Base-by-base conservation (phyloP, 2,113 vertebrate species). In the Felis chaus region DNA sequence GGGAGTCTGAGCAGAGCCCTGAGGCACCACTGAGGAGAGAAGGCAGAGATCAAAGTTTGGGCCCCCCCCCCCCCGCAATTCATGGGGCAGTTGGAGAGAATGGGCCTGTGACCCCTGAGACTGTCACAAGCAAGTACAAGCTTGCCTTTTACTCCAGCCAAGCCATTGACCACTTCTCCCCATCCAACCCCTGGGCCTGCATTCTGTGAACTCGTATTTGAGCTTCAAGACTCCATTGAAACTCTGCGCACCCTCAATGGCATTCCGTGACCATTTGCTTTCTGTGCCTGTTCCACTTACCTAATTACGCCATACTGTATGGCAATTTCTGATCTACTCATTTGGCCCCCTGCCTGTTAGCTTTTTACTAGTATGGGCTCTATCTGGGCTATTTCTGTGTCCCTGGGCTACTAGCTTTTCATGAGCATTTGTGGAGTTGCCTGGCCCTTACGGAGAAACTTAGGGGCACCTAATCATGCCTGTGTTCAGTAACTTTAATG, bases 401-500 rank as follows among this genome's bases (percentile, higher is more conserved):
- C 27, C 27, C 65, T 19, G 29, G 19, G 33, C 25, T n/a, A n/a
- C n/a, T n/a, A 86, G 31, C 10, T 94, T 92, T 95, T 83, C 53
- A 86, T 25, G 68, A 93, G 21, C 18, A 80, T 91, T 36, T 91
- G 55, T 79, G 61, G 16, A 29, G 48, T 36, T 84, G 53, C 21
- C 68, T 93, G 41, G 39, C 21, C 29, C 33, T 78, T 41, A n/a
- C 33, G n/a, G 48, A 84, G 45, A 92, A 97, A 88, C 13, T 36
- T 50, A 90, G 45, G 45, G 45, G 48, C 39, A 15, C 31, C 33
- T 91, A 85, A 80, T 45, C 18, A 39, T 85, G 21, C 23, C 71
- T 95, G 13, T 76, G 57, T 71, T 89, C 65, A 93, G 21, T 71
- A 80, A 84, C n/a, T 96, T 84, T 76, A 45, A 41, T 82, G 48